These are phyloP conservation scores for Coelinius sp. DNA, from an alignment of 2,888 invertebrate genomes.

Conservation along the genomic window DNA sequence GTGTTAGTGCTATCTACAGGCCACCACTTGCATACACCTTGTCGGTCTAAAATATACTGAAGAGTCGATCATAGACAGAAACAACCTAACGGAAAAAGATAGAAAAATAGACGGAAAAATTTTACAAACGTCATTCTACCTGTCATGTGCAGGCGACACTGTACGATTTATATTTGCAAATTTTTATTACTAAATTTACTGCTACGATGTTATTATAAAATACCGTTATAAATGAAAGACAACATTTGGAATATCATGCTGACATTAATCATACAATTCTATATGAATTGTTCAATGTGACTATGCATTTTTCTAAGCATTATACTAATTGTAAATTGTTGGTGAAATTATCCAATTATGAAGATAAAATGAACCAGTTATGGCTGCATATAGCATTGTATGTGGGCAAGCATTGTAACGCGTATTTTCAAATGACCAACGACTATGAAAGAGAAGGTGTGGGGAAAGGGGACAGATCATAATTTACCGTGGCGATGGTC, in stretches of 20 bases:
- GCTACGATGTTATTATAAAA: neutral
- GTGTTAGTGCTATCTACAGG: neutral
- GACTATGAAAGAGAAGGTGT: neutral
- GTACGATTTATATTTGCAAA: slow-evolving; percentile 6
- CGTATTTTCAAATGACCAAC: slow-evolving; percentile 32
- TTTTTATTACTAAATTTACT: neutral
- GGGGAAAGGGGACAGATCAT: slow-evolving; percentile 27
- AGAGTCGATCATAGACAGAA: neutral
- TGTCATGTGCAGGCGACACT: neutral
- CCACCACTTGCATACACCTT: neutral
- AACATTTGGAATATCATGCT: neutral
- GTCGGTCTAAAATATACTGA: neutral
- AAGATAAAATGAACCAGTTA: neutral
- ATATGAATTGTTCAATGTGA: no score
- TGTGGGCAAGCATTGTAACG: slow-evolving; percentile 20
- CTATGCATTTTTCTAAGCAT: no score
- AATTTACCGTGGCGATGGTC: slow-evolving; percentile 40
- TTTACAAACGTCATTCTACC: neutral
- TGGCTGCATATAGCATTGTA: neutral
- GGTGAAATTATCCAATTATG: slow-evolving; percentile 19
- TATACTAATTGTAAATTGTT: slow-evolving; percentile 8
- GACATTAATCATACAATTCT: no score
- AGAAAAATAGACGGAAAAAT: neutral
- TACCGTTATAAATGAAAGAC: neutral
- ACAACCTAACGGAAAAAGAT: slow-evolving; percentile 1